Evolutionary conservation across 1,140 invertebrate species (phyloP).

Genomic region (Pachyrhynchus sulphureomaculatus): DNA sequence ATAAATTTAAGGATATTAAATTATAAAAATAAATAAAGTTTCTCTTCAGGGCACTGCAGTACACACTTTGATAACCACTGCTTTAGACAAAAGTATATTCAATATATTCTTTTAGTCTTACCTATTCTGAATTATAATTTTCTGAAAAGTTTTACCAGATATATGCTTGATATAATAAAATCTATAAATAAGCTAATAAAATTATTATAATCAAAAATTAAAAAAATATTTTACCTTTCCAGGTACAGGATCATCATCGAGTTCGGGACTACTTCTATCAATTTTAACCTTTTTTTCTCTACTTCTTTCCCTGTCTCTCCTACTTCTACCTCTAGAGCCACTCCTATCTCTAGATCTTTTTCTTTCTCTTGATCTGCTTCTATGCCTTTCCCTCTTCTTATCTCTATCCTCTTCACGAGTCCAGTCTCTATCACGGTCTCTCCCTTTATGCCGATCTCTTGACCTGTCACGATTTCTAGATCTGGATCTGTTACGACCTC

Average conservation of each 20-base stretch:
- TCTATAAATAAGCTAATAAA: too few relatives aligned
- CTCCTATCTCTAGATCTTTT: slow-evolving; percentile 43
- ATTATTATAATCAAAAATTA: slow-evolving; percentile 1
- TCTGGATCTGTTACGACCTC: slow-evolving; percentile 43
- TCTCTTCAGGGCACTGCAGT: too few relatives aligned
- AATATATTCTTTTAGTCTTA: too few relatives aligned
- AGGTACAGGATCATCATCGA: slow-evolving; percentile 64
- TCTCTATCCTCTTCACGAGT: slow-evolving; percentile 44
- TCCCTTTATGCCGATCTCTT: slow-evolving; percentile 34
- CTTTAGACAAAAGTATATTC: too few relatives aligned
- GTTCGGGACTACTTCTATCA: slow-evolving; percentile 54
- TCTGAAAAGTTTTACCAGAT: too few relatives aligned
- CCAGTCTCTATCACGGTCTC: slow-evolving; percentile 19
- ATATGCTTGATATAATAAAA: too few relatives aligned
- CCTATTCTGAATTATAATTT: too few relatives aligned
- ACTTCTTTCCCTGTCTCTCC: slow-evolving; percentile 42
- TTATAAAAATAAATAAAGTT: too few relatives aligned
- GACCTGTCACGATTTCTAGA: slow-evolving; percentile 1
- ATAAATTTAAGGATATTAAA: too few relatives aligned
- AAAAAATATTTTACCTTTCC: slow-evolving; percentile 58
- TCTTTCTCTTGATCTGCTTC: slow-evolving; percentile 48
- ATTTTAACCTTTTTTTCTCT: slow-evolving; percentile 52
- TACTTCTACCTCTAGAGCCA: slow-evolving; percentile 36
- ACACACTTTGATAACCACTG: too few relatives aligned
- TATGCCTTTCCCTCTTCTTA: slow-evolving; percentile 36